Conservation (phyloP, 2,888 invertebrate genomes). For the Mamestra brassicae region DNA sequence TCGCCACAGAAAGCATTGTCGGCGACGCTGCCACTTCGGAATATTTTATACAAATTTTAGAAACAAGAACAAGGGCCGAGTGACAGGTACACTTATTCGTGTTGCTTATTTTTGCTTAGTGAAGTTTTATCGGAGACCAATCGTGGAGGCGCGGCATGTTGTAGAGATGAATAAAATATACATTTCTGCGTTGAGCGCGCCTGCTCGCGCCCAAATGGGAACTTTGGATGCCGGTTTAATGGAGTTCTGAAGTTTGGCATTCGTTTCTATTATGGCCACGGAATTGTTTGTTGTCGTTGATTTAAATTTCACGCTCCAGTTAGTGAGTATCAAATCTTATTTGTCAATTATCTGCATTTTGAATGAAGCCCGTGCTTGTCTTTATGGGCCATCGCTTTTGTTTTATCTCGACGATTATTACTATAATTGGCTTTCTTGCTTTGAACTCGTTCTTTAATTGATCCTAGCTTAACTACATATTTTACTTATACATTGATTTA, state of each 20-base stretch:
- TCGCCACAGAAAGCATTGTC: conserved; percentile 81
- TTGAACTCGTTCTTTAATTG: conserved; percentile 32
- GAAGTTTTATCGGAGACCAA: conserved; percentile 87
- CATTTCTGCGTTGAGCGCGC: conserved; percentile 84
- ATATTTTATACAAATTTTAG: conserved; percentile 91
- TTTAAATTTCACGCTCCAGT: conserved; percentile 86
- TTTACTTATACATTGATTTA: conserved; percentile 33
- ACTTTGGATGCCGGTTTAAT: conserved; percentile 86
- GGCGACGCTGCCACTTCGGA: conserved; percentile 84
- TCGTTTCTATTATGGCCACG: conserved; percentile 86
- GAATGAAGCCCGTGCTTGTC: conserved; percentile 67
- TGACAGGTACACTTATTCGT: conserved; percentile 90
- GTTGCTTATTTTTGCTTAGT: conserved; percentile 88
- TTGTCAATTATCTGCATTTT: conserved; percentile 79
- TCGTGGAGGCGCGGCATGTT: conserved; percentile 84
- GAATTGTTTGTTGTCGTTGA: conserved; percentile 87
- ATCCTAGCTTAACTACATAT: conserved; percentile 6
- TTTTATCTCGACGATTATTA: conserved; percentile 68
- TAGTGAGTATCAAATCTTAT: conserved; percentile 83
- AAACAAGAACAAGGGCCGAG: conserved; percentile 88
- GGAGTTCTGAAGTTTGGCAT: conserved; percentile 87
- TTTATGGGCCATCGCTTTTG: conserved; percentile 69
- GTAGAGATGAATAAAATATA: conserved; percentile 89
- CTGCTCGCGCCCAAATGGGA: conserved; percentile 83
- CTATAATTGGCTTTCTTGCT: conserved; percentile 64